These are phyloP conservation scores for Cathartes aura DNA, from an alignment of 2,113 vertebrate species.

Conservation along the genomic window DNA sequence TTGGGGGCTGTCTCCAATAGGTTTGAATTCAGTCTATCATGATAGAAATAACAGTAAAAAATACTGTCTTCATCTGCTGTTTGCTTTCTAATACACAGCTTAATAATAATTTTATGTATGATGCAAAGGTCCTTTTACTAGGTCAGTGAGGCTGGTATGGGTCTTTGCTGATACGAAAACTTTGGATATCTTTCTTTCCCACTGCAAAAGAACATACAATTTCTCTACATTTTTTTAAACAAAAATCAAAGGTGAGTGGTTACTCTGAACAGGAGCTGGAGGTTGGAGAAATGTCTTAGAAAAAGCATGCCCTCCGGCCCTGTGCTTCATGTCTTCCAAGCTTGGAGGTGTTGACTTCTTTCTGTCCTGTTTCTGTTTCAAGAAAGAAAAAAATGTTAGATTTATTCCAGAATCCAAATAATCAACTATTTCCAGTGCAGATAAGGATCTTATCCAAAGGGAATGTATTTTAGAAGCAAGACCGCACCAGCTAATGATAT, in stretches of 20 bases:
- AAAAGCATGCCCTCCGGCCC: neutral
- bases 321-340: neutral
- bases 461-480: neutral
- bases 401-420: neutral
- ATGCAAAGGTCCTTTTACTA: neutral
- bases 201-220: neutral
- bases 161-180: neutral
- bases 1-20: neutral
- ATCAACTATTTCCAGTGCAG: neutral
- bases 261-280: neutral
- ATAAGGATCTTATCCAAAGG: conserved; percentile 1
- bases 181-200: neutral
- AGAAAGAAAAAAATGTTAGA: neutral
- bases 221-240: neutral
- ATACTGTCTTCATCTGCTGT: neutral
- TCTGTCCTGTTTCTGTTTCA: neutral
- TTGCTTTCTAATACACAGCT: neutral
- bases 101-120: neutral
- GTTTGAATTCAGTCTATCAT: neutral
- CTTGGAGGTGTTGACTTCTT: neutral
- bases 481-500: neutral
- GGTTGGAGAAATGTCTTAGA: neutral
- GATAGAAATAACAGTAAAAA: neutral
- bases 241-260: neutral
- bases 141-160: neutral